A percentile compares a stretch with the other conserved stretches of the same genome.
These are phyloP conservation scores for Steatornis caripensis DNA, from an alignment of 2,113 vertebrate species.

Conservation along the genomic window DNA sequence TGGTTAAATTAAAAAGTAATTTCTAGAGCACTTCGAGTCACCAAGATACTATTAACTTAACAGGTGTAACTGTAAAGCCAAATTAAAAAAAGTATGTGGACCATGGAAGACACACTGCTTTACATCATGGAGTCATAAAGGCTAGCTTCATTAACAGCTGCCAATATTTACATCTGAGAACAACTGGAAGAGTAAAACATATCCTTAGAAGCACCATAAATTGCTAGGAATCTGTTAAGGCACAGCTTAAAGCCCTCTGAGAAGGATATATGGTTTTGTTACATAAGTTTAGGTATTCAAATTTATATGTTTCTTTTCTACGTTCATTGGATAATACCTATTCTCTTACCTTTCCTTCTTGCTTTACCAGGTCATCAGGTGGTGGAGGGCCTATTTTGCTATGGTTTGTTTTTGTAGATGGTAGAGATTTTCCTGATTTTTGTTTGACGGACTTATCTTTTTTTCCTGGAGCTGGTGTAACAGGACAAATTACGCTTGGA, in stretches of 20 bases:
- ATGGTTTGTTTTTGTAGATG: not conserved
- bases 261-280: not conserved
- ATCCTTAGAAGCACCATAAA: not conserved
- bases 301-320: not conserved
- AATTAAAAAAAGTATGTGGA: not conserved
- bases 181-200: not conserved
- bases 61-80: not conserved
- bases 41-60: not conserved
- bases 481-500: not conserved
- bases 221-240: not conserved
- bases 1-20: not conserved
- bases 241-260: not conserved
- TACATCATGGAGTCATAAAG: not conserved
- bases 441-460: slow-evolving; percentile 46
- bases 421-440: slow-evolving; percentile 47
- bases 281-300: not conserved
- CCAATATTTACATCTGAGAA: not conserved
- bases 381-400: not conserved
- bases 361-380: slow-evolving; percentile 40
- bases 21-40: not conserved
- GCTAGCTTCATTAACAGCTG: not conserved
- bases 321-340: not conserved
- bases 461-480: slow-evolving; percentile 13
- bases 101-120: not conserved
- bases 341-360: slow-evolving; percentile 65